A percentile compares a stretch with the other conserved stretches of the same genome.
phyloP scores from a whole-genome alignment of 2,888 invertebrate genomes.

The Mimas tiliae region DNA sequence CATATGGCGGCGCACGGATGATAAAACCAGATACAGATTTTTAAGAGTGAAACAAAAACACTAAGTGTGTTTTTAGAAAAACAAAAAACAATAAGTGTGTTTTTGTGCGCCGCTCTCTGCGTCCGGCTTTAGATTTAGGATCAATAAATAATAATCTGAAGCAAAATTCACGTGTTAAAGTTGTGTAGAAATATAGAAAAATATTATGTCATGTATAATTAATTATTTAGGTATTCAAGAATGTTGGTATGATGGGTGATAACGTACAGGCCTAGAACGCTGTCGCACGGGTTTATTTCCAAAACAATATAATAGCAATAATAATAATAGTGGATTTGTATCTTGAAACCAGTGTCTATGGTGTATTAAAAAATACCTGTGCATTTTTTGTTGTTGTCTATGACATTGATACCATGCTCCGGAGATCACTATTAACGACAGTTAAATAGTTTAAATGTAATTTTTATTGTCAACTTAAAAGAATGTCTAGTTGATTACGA shows the following conservation, averaged over 20 bases:
- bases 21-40: not conserved
- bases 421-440: slow-evolving; percentile 52
- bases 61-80: no score
- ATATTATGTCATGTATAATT: slow-evolving; percentile 60
- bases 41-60: not conserved
- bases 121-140: slow-evolving; percentile 49
- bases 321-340: not conserved
- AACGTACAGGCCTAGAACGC: slow-evolving; percentile 66
- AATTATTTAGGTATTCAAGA: slow-evolving; percentile 52
- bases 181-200: slow-evolving; percentile 70
- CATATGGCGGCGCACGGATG: slow-evolving; percentile 11
- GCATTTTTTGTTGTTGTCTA: slow-evolving; percentile 1
- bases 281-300: slow-evolving; percentile 45
- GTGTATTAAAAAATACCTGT: not conserved
- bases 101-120: slow-evolving; percentile 1
- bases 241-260: slow-evolving; percentile 53
- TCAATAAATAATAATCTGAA: slow-evolving; percentile 68
- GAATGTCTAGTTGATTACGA: slow-evolving; percentile 71
- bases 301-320: slow-evolving; percentile 1
- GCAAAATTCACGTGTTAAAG: slow-evolving; percentile 70
- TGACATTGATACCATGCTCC: not conserved
- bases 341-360: not conserved
- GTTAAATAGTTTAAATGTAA: slow-evolving; percentile 47
- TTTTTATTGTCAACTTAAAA: slow-evolving; percentile 59
- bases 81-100: not conserved